Evolutionary conservation across 2,888 invertebrate species (phyloP), one percentile per base, ranked within the genome.

Genomic region (Caradrina clavipalpis): DNA sequence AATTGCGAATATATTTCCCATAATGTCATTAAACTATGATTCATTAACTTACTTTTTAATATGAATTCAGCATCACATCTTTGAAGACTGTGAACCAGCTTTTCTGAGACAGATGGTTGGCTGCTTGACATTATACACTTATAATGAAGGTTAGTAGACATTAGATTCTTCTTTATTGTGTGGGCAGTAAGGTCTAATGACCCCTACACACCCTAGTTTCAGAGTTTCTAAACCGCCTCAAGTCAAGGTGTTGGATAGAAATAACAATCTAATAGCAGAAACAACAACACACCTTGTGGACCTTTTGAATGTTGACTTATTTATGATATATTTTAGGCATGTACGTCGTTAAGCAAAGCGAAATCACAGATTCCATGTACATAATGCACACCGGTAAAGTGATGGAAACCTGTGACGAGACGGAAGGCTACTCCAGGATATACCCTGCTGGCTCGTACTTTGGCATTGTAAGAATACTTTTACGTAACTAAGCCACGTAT

Each of bases 351-450:
- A 94, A 93, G 55, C 88, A 93, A 61, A 84, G 80, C 15, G 94
- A 94, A 66, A 92, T 94, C 45, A 94, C 94, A 0, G 89, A 94
- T 67, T 85, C 92, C 1, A 93, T 95, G 93, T 95, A 94, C 74
- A 72, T 95, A 35, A 90, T 95, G n/a, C 94, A 95, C 73, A 86
- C 87, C 1, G 94, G 94, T 0, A 82, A 87, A 3, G 91, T 95
- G 2, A 63, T 83, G 39, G 91, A 93, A 66, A 80, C 83, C 0
- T 72, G 78, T 4, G 87, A 90, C 11, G 77, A 78, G 0, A 21
- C 73, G 2, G 78, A 71, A 17, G 73, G 68, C 45, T 68, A 72
- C 1, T 85, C 85, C 35, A 77, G 58, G 15, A 42, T 86, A 6
- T 93, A 89, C 64, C 82, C 83, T 0, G 73, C 86, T 1, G 90